Conservation (phyloP, 2,888 invertebrate genomes). For the Caenorhabditis imperialis region DNA sequence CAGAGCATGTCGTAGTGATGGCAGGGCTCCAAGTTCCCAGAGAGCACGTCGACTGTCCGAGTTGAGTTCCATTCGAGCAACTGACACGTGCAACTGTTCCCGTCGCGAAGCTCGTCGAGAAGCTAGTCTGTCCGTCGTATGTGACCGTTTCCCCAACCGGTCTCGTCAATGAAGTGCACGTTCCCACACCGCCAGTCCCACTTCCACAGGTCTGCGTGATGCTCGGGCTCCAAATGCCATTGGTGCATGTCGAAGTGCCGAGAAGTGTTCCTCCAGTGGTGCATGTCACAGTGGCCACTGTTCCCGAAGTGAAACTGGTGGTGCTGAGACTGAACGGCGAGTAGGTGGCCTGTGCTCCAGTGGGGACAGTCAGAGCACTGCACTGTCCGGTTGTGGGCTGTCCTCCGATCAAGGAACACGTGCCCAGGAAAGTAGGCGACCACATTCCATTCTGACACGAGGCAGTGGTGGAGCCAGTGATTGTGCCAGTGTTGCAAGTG, state of each 20-base stretch:
- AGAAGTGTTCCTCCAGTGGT: conserved; percentile 31
- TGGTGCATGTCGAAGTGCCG: conserved; percentile 57
- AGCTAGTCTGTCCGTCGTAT: conserved; percentile 42
- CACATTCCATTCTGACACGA: conserved; percentile 60
- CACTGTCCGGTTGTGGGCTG: conserved; percentile 31
- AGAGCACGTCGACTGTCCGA: conserved; percentile 35
- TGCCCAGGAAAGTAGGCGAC: conserved; percentile 47
- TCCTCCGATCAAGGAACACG: conserved; percentile 36
- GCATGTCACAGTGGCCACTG: conserved; percentile 53
- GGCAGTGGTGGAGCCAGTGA: conserved; percentile 45
- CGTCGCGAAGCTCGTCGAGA: conserved; percentile 40
- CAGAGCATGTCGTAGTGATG: conserved; percentile 34
- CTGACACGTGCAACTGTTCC: conserved; percentile 61
- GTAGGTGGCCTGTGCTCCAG: conserved; percentile 49
- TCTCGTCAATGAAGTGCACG: conserved; percentile 32
- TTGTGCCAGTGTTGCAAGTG: conserved; percentile 59
- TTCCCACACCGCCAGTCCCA: conserved; percentile 3
- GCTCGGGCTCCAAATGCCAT: conserved; percentile 60
- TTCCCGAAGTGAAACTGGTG: conserved; percentile 48
- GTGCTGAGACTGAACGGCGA: conserved; percentile 41
- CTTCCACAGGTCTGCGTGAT: conserved; percentile 19
- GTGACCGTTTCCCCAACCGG: conserved; percentile 53
- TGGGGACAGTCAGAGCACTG: conserved; percentile 33
- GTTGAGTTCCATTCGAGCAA: conserved; percentile 60
- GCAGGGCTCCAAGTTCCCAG: conserved; percentile 42